A percentile compares a stretch with the other conserved stretches of the same genome.
phyloP scores from a whole-genome alignment of 2,113 vertebrate species.

The Cynoglossus semilaevis region DNA sequence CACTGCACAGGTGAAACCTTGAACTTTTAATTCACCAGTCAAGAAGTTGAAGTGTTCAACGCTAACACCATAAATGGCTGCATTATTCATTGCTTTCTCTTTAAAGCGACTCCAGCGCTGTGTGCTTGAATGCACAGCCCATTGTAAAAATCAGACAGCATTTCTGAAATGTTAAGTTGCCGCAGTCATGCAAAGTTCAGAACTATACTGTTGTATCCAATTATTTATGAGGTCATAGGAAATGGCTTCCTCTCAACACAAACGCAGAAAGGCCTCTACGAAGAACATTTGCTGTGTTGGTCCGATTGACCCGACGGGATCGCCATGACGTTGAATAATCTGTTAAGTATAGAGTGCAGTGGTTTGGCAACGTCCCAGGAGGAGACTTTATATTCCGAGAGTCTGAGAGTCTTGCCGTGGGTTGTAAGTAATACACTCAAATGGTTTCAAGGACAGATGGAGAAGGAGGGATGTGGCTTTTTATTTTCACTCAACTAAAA shows the following conservation, averaged over 20 bases:
- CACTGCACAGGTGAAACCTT: slow-evolving; percentile 17
- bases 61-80: slow-evolving; percentile 40
- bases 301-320: slow-evolving; percentile 39
- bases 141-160: slow-evolving; percentile 32
- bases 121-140: slow-evolving; percentile 35
- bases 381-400: slow-evolving; percentile 36
- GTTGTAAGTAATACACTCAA: slow-evolving; percentile 7
- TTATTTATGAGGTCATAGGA: slow-evolving; percentile 34
- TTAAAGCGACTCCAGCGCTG: slow-evolving; percentile 23
- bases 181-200: slow-evolving; percentile 37
- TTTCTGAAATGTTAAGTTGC: slow-evolving; percentile 32
- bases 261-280: slow-evolving; percentile 36
- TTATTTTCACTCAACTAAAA: background rate
- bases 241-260: slow-evolving; percentile 30
- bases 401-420: slow-evolving; percentile 19
- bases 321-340: slow-evolving; percentile 49
- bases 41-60: slow-evolving; percentile 8
- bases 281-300: slow-evolving; percentile 27
- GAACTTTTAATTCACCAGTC: slow-evolving; percentile 13
- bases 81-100: slow-evolving; percentile 54
- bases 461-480: background rate
- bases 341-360: slow-evolving; percentile 44
- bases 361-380: slow-evolving; percentile 44
- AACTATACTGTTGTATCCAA: slow-evolving; percentile 23
- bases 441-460: slow-evolving; percentile 25